Evolutionary conservation across 2,113 vertebrate genomes (phyloP), one percentile per base, ranked within the genome.

Genomic region (Carlito syrichta): DNA sequence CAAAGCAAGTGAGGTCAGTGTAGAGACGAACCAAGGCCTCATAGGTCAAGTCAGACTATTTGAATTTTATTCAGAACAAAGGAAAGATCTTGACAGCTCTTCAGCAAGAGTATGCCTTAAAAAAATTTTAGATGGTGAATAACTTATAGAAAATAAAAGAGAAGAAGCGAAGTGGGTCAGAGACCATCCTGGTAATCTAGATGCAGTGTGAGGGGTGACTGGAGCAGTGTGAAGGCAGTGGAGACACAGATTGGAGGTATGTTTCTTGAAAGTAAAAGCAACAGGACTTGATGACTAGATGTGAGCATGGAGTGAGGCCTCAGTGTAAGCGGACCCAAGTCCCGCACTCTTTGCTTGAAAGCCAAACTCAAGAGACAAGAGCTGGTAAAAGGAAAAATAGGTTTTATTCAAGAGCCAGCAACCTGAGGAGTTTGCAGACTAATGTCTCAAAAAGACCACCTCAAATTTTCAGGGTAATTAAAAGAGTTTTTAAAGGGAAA

Each of bases 171-270:
- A 71, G 25, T 30, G 54, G 23, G 66, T 66, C 82, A 52, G 48
- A 93, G 74, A 60, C 25, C 17, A 22, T 38, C 32, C 27, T 25
- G 27, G 40, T 20, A 40, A 43, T 43, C 43, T 35, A 45, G 50
- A 6, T 52, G 22, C 19, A 8, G 9, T 50, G 0, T 0, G 1
- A 73, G 27, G 25, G 27, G 19, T 52, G 5, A 16, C 5, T 30
- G 58, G 50, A 40, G 11, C 16, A 10, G 35, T 9, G 3, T 19
- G 9, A 22, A 89, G 12, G 16, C 22, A 32, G 50, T 38, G 68
- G 73, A 38, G 30, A 35, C 5, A 13, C 3, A 16, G 82, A 52
- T 77, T 50, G 32, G 48, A 35, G 45, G 52, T 66, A 14, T 1
- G 8, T 58, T 38, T 86, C 66, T n/a, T 30, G 35, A 52, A 66